phyloP scores from a whole-genome alignment of 2,113 vertebrate species.

The Cebidichthys violaceus region DNA sequence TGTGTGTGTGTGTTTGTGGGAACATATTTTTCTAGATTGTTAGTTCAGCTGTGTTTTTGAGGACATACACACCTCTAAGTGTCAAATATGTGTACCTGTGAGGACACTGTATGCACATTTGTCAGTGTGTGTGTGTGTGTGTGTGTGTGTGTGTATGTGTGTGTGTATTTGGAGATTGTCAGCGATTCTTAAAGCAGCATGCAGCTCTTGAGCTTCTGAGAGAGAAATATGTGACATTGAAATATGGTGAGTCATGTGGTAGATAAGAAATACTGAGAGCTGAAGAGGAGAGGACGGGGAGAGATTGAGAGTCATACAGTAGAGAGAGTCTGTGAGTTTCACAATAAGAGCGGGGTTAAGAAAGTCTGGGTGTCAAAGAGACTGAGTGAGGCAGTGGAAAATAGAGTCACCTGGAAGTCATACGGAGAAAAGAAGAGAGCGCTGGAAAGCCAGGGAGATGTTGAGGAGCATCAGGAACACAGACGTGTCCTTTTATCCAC shows the following conservation, averaged over 20 bases:
- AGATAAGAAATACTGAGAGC: conserved; percentile 66
- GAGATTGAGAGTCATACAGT: conserved; percentile 17
- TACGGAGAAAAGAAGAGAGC: background rate
- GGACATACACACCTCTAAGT: conserved; percentile 39
- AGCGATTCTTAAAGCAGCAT: conserved; percentile 59
- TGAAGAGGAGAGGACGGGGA: background rate
- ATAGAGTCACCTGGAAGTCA: conserved; percentile 29
- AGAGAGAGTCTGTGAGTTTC: conserved; percentile 28
- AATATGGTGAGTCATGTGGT: conserved; percentile 72
- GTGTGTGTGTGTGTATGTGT: conserved; percentile 15
- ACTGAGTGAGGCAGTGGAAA: background rate
- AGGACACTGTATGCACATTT: conserved; percentile 18
- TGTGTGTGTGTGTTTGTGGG: conserved; percentile 20
- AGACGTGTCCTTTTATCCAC: conserved; percentile 15
- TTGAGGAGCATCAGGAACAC: conserved; percentile 23
- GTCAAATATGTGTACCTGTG: conserved; percentile 48
- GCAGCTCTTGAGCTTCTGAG: conserved; percentile 59
- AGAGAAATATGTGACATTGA: conserved; percentile 62
- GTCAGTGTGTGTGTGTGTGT: conserved; percentile 40
- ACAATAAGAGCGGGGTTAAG: conserved; percentile 32
- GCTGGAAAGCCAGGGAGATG: background rate
- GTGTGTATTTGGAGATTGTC: conserved; percentile 37
- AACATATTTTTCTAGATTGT: conserved; percentile 33
- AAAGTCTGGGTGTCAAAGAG: conserved; percentile 26
- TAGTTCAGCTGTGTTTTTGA: conserved; percentile 71